Percentiles rank a stretch among this genome's conserved stretches.
These are phyloP conservation scores for Orgyia antiqua DNA, from an alignment of 2,888 invertebrate species.

Conservation along the genomic window DNA sequence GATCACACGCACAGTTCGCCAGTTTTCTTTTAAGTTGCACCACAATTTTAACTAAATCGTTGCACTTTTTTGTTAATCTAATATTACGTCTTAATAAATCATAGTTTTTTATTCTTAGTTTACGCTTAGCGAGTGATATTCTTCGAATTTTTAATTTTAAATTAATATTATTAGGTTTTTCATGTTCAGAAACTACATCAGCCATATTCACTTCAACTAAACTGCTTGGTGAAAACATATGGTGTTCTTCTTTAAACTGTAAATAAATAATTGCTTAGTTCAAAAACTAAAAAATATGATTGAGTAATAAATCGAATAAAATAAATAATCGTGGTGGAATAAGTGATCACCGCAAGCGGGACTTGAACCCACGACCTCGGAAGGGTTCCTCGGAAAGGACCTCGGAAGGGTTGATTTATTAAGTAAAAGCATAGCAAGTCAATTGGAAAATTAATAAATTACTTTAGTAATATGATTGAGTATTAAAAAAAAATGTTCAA, in stretches of 20 bases:
- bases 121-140: neutral
- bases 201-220: neutral
- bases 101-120: neutral
- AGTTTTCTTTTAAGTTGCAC: neutral
- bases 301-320: too few species aligned
- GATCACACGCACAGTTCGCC: neutral
- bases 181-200: neutral
- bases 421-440: too few species aligned
- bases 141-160: neutral
- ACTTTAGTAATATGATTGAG: too few species aligned
- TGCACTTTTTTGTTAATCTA: neutral
- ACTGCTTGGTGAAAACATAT: conserved; percentile 1
- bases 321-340: too few species aligned
- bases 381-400: too few species aligned
- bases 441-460: too few species aligned
- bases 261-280: too few species aligned
- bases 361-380: too few species aligned
- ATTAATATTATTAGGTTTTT: neutral
- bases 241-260: conserved; percentile 2
- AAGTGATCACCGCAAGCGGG: too few species aligned
- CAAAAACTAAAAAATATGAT: too few species aligned
- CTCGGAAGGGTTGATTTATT: too few species aligned
- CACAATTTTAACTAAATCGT: neutral
- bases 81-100: neutral
- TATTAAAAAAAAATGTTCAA: too few species aligned